Evolutionary conservation across 2,888 invertebrate genomes (phyloP).

Genomic region (Ecdyonurus torrentis): DNA sequence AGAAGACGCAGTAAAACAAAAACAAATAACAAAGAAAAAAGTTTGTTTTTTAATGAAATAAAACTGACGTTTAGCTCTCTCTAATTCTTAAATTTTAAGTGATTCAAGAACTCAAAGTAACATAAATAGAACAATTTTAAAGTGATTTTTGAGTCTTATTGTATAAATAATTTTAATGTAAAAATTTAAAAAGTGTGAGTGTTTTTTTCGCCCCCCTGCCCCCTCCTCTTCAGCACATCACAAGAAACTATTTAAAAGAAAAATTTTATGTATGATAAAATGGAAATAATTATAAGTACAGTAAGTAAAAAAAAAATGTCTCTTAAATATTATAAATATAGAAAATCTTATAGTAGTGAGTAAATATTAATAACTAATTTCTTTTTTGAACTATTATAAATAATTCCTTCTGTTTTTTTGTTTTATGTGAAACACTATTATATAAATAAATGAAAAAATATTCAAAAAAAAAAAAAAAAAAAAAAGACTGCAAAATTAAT

Average conservation of each 20-base stretch:
- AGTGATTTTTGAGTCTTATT: no score
- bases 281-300: not conserved
- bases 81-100: no score
- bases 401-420: not conserved
- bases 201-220: not conserved
- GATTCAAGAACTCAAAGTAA: no score
- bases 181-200: not conserved
- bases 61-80: not conserved
- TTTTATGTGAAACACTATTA: no score
- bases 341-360: not conserved
- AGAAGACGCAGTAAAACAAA: constrained; percentile 18
- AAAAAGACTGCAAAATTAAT: not conserved
- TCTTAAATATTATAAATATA: not conserved
- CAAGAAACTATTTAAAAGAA: not conserved
- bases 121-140: not conserved
- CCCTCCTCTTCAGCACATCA: not conserved
- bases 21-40: no score
- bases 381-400: not conserved
- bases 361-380: not conserved
- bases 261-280: no score
- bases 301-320: not conserved
- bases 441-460: not conserved
- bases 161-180: no score
- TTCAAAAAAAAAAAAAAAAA: not conserved
- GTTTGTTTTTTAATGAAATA: not conserved